A percentile compares a stretch with the other conserved stretches of the same genome.
phyloP scores from a whole-genome alignment of 2,113 vertebrate genomes.

The rabbit (Oryctolagus cuniculus) region DNA sequence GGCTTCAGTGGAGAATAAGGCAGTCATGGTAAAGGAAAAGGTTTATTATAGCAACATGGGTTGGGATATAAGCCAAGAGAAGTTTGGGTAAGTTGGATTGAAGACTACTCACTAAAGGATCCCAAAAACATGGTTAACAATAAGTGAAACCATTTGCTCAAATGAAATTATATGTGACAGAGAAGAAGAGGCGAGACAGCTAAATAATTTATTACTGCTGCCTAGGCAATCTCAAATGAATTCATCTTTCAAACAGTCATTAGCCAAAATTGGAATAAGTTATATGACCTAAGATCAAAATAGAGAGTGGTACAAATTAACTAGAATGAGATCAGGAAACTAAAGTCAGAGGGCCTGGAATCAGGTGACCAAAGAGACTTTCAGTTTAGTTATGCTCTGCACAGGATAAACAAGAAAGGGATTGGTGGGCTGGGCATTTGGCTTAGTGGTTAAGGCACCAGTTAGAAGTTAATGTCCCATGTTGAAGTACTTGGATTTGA shows the following conservation, averaged over 20 bases:
- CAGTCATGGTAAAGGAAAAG: neutral
- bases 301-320: neutral
- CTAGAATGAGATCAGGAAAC: neutral
- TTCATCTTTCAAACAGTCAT: neutral
- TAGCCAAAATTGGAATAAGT: conserved; percentile 51
- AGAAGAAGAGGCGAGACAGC: neutral
- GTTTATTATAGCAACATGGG: neutral
- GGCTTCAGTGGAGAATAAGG: conserved; percentile 31
- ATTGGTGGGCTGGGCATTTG: too few relatives aligned
- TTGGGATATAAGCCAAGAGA: neutral
- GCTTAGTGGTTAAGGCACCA: too few relatives aligned
- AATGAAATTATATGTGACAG: conserved; percentile 31
- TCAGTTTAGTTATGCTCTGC: neutral
- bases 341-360: neutral
- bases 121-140: neutral
- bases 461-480: too few relatives aligned
- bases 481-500: too few relatives aligned
- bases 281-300: neutral
- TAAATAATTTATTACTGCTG: conserved; percentile 26
- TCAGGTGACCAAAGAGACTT: neutral
- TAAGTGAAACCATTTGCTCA: neutral
- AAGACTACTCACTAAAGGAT: neutral
- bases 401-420: conserved; percentile 4
- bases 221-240: neutral
- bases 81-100: neutral